Percentiles rank a stretch among this genome's conserved stretches.
These are phyloP conservation scores for Anhinga rufa DNA, from an alignment of 2,113 vertebrate genomes.

Conservation along the genomic window DNA sequence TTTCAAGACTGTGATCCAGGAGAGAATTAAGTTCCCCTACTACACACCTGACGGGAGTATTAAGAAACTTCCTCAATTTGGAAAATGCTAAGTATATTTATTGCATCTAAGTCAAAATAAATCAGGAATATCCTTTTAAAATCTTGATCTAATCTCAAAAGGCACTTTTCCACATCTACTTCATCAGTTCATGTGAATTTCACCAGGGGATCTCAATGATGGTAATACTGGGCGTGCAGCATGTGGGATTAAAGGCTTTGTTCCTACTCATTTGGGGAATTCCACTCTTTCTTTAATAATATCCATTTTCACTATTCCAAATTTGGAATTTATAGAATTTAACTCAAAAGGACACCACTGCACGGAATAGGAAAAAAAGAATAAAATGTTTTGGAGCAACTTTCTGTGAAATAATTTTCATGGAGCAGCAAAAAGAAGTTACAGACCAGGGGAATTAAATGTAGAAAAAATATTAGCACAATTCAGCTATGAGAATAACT, in stretches of 20 bases:
- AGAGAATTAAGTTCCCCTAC: not conserved
- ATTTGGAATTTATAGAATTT: not conserved
- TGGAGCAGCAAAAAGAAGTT: not conserved
- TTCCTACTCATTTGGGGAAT: not conserved
- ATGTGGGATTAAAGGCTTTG: not conserved
- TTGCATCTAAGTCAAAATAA: not conserved
- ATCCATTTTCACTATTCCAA: not conserved
- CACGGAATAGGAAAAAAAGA: not conserved
- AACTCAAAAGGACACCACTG: not conserved
- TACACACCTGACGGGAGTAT: not conserved
- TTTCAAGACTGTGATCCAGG: not conserved
- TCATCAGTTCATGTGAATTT: not conserved
- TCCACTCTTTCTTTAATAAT: not conserved
- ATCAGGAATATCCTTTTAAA: not conserved
- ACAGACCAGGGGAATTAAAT: not conserved
- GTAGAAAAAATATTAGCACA: not conserved
- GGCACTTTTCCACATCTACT: not conserved
- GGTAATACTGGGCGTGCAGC: not conserved
- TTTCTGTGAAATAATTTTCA: not conserved
- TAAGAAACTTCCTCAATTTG: not conserved
- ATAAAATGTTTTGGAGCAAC: not conserved
- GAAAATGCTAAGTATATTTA: not conserved
- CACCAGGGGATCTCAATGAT: not conserved
- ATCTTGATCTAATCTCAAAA: not conserved
- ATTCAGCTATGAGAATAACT: not conserved